These are phyloP conservation scores for Tiaroga cobitis DNA, from an alignment of 2,797 vertebrate species.

Conservation along the genomic window DNA sequence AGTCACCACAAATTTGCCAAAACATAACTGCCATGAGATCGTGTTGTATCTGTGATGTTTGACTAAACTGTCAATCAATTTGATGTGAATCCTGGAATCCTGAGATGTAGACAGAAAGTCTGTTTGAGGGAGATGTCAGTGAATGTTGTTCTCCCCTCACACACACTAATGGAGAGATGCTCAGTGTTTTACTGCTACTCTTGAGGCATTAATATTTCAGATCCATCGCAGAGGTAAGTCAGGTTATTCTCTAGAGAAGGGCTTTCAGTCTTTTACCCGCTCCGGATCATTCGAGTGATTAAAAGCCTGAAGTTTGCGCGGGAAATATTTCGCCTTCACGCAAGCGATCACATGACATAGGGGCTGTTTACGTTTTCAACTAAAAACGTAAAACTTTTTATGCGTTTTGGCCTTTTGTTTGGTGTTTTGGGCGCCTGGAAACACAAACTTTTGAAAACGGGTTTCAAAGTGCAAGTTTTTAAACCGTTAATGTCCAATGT, in stretches of 20 bases:
- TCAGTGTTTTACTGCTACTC: not conserved
- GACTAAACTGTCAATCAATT: not conserved
- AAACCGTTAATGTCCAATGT: too few relatives aligned
- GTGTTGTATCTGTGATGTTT: not conserved
- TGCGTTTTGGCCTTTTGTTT: too few relatives aligned
- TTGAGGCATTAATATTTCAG: slow-evolving; percentile 2
- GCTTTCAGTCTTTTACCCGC: not conserved
- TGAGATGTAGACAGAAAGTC: not conserved
- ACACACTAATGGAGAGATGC: not conserved
- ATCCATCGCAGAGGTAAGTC: not conserved
- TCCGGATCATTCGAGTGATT: too few relatives aligned
- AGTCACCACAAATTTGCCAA: too few relatives aligned
- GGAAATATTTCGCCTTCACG: too few relatives aligned
- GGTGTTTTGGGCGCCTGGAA: too few relatives aligned
- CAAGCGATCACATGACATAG: too few relatives aligned
- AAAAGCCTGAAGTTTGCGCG: not conserved
- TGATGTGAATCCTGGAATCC: not conserved
- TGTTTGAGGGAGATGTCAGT: not conserved
- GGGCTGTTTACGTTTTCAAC: too few relatives aligned
- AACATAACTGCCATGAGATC: too few relatives aligned
- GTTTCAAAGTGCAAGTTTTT: too few relatives aligned
- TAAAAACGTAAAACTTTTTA: too few relatives aligned
- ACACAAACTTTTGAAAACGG: too few relatives aligned
- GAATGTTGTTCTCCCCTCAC: not conserved
- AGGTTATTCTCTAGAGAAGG: not conserved